Evolutionary conservation across 2,888 invertebrate genomes (phyloP), one percentile per base, ranked within the genome.

Genomic region (Dione juno): DNA sequence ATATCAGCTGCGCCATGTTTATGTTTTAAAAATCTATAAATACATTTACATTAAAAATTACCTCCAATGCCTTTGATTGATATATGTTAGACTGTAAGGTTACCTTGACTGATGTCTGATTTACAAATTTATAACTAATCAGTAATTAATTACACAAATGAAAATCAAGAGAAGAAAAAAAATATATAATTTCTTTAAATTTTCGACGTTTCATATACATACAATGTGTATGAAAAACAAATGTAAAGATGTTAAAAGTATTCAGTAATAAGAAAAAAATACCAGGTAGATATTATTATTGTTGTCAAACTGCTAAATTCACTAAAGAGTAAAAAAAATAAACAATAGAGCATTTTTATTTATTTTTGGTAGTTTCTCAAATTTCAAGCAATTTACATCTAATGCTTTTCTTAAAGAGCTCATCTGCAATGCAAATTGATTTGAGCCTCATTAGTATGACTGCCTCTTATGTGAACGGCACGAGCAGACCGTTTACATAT

Each of bases 391-490:
- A 57, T 54, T 53, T 45, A 54, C 54, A 40, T 48, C 48, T 68
- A 54, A 68, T 68, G 63, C 3, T 43, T 21, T 54, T 63, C 63
- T 68, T 63, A 68, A 69, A 54, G 54, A 69, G 45, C 37, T 13
- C 64, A 64, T 69, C 40, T 69, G 63, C 63, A 48, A 54, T 64
- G 68, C 54, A 69, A 69, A 69, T 64, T 45, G 45, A 19, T 45
- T 54, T 35, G 63, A 40, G 48, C 54, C 64, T 69, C 54, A 69
- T 69, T 69, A 64, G 45, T 53, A 54, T 40, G 63, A 69, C 45
- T 40, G 45, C 52, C 35, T 61, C 54, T 37, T 54, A 64, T 48
- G 64, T 57, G 63, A 64, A 53, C 45, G 43, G 53, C 45, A 28
- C 35, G 48, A 54, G 21, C 41, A 35, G 10, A 16, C 28, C 35